Evolutionary conservation across 2,888 invertebrate species (phyloP).

Genomic region (Ennomos fuscantarius): DNA sequence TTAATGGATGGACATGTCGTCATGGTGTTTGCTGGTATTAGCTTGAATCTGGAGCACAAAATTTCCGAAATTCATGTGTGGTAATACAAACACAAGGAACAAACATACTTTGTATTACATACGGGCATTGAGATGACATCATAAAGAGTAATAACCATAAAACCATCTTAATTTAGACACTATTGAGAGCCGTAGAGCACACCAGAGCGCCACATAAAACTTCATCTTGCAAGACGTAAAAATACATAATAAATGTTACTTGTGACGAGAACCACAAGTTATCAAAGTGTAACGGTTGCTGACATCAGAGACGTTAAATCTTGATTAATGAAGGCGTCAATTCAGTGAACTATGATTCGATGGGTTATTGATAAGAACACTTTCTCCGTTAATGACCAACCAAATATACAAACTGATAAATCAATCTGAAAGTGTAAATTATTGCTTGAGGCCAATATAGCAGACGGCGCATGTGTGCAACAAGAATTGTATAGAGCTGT

Average conservation of each 20-base stretch:
- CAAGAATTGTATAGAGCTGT: constrained; percentile 51
- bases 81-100: constrained; percentile 23
- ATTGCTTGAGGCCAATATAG: constrained; percentile 53
- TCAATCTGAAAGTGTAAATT: constrained; percentile 63
- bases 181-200: constrained; percentile 28
- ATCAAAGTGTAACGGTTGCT: constrained; percentile 18
- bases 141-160: constrained; percentile 31
- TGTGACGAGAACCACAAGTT: constrained; percentile 19
- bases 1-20: not conserved
- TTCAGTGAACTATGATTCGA: constrained; percentile 64
- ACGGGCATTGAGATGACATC: constrained; percentile 28
- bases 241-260: constrained; percentile 20
- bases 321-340: constrained; percentile 58
- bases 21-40: not conserved
- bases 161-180: constrained; percentile 30
- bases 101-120: constrained; percentile 19
- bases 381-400: constrained; percentile 66
- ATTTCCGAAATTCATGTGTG: constrained; percentile 5
- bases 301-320: constrained; percentile 38
- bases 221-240: constrained; percentile 16
- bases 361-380: constrained; percentile 51
- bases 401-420: constrained; percentile 63
- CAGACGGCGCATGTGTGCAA: constrained; percentile 38
- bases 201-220: constrained; percentile 25
- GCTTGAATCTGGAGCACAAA: constrained; percentile 11